Evolutionary conservation across 2,888 invertebrate species (phyloP), one percentile per base, ranked within the genome.

Genomic region (Incurvaria masculella): DNA sequence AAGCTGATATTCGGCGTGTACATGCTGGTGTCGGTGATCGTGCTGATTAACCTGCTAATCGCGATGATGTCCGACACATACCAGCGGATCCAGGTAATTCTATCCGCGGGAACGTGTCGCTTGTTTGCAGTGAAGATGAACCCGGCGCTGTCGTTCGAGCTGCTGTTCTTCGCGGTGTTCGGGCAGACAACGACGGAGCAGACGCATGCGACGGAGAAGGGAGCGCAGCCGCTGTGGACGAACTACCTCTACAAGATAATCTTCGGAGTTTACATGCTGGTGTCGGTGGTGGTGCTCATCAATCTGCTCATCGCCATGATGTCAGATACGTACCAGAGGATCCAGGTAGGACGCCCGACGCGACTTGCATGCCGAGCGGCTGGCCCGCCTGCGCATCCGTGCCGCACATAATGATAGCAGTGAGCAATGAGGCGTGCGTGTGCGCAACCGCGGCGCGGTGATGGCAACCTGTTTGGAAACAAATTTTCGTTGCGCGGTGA

Each of bases 21-120:
- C 86, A 89, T 97, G 87, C 87, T 97, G 86, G 94, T 98, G 72
- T 95, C 96, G 60, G 90, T 97, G 69, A 93, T 98, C 79, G 97
- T 98, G 69, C 87, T 98, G 66, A 94, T 97, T 81, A 97, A 98
- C 81, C 88, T 98, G 71, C 90, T 98, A 72, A 98, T 98, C 86
- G 98, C 98, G 82, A 97, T 98, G 97, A 97, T 98, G 97, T 97
- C 97, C 79, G 97, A 98, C 85, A 98, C 98, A 64, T 98, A 99
- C 80, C 97, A 98, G 78, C 87, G 97, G 68, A 97, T 97, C 66
- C 94, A 99, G 87, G 97, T 97, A 87, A 85, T 78, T 82, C 56
- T 54, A 56, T 60, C 57, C 55, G 59, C 64, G 65, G 60, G 60
- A 60, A 62, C 57, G 61, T 55, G 59, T 60, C 68, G 69, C 79